Conservation (phyloP, 1,140 invertebrate genomes). For the Polypedilum vanderplanki region DNA sequence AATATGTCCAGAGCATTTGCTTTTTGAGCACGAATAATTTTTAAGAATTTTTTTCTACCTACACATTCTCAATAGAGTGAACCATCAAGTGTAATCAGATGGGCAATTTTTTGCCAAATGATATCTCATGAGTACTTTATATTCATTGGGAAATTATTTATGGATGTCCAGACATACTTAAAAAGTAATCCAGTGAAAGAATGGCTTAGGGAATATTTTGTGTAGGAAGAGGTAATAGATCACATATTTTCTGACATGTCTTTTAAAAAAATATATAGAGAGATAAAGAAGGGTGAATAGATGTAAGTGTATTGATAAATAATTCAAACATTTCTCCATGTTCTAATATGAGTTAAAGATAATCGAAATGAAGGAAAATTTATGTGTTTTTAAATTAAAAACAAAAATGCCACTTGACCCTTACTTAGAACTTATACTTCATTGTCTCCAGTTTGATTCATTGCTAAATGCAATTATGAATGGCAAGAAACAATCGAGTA, state of each 20-base stretch:
- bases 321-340: neutral
- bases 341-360: neutral
- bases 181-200: conserved; percentile 25
- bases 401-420: neutral
- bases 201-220: neutral
- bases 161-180: conserved; percentile 22
- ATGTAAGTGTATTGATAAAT: conserved; percentile 21
- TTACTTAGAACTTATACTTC: neutral
- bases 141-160: conserved; percentile 20
- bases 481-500: neutral
- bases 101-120: no score
- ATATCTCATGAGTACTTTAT: neutral
- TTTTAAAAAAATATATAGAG: neutral
- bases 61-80: no score
- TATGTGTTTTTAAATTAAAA: conserved; percentile 27
- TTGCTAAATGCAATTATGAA: conserved; percentile 13
- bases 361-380: conserved; percentile 14
- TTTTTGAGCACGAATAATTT: neutral
- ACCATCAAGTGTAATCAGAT: no score
- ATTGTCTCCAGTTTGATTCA: neutral
- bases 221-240: conserved; percentile 17
- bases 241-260: conserved; percentile 23
- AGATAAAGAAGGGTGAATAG: conserved; percentile 5
- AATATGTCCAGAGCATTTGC: neutral
- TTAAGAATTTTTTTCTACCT: no score